Conservation (phyloP, 2,113 vertebrate genomes). For the Microcebus tavaratra region DNA sequence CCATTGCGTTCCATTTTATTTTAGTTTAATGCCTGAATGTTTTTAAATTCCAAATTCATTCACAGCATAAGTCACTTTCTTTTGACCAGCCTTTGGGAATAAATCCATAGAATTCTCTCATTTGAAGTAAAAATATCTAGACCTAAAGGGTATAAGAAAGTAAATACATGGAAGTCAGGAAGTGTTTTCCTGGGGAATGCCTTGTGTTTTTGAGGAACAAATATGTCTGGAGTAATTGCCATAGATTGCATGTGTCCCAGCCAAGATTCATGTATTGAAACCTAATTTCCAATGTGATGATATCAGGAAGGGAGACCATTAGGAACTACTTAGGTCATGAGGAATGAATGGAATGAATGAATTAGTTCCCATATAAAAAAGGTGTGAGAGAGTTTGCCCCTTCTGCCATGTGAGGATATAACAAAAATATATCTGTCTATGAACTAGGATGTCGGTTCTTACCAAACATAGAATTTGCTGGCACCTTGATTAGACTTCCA, state of each 20-base stretch:
- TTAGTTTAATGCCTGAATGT: not conserved
- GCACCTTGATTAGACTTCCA: not conserved
- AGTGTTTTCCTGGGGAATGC: not conserved
- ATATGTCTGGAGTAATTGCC: not conserved
- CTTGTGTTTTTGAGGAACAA: not conserved
- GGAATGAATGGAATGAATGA: too few species aligned
- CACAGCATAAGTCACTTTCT: not conserved
- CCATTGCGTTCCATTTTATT: not conserved
- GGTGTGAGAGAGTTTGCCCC: not conserved
- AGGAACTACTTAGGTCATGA: not conserved
- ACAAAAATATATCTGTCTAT: not conserved
- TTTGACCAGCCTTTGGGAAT: not conserved
- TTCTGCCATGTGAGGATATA: not conserved
- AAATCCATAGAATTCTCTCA: not conserved
- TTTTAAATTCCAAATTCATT: slow-evolving; percentile 2
- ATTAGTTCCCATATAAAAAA: not conserved
- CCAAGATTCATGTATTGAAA: not conserved
- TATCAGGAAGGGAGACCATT: not conserved
- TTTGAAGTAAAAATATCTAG: not conserved
- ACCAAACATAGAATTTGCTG: not conserved
- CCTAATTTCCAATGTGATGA: not conserved
- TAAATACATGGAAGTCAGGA: not conserved
- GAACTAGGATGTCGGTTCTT: not conserved
- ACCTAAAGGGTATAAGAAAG: not conserved
- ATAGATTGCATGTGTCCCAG: not conserved